A percentile compares a stretch with the other conserved stretches of the same genome.
phyloP scores from a whole-genome alignment of 2,797 vertebrate species.

The Sylvilagus floridanus region DNA sequence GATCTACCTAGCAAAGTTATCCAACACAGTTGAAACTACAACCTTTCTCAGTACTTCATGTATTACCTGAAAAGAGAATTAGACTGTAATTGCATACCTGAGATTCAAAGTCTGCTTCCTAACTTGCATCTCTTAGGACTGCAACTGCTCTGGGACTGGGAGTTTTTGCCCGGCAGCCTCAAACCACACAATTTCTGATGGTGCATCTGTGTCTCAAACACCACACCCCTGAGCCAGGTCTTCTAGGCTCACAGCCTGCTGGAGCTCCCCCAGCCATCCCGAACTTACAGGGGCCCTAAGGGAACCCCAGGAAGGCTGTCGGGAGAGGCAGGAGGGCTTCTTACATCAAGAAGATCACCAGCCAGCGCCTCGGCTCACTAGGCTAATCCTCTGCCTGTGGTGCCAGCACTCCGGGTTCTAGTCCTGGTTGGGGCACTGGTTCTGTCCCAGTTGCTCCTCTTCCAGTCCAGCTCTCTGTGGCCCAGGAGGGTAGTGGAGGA shows the following conservation, averaged over 20 bases:
- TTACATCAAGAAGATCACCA: neutral
- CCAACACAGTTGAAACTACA: neutral
- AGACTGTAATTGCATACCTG: neutral
- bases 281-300: neutral
- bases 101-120: neutral
- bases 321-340: neutral
- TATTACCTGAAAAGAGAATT: neutral
- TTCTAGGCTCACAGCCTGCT: neutral
- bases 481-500: too few relatives aligned
- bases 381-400: too few relatives aligned
- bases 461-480: too few relatives aligned
- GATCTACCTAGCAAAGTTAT: neutral
- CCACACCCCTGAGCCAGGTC: neutral
- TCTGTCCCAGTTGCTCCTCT: too few relatives aligned
- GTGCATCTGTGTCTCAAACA: neutral
- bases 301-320: neutral
- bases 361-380: too few relatives aligned
- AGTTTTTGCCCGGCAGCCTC: neutral
- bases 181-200: neutral
- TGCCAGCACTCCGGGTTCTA: too few relatives aligned
- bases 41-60: constrained; percentile 37
- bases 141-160: neutral
- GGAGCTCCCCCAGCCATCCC: neutral
- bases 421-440: too few relatives aligned
- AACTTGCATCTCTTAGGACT: neutral